A percentile compares a stretch with the other conserved stretches of the same genome.
Evolutionary conservation across 1,140 invertebrate species (phyloP).

Genomic region (Lanistes nyassanus): DNA sequence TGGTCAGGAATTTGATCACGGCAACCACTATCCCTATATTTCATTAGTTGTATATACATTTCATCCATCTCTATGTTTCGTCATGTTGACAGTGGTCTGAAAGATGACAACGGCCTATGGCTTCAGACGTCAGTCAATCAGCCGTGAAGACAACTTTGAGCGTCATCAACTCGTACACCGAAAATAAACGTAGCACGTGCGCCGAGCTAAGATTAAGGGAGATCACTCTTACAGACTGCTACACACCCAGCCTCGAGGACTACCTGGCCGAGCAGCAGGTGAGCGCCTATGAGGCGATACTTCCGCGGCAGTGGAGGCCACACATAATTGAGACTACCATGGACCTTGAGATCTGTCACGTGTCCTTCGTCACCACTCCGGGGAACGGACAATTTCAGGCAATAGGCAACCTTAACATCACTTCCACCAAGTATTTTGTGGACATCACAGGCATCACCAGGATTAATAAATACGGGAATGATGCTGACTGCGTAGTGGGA

Average conservation of each 20-base stretch:
- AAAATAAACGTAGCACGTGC: not conserved
- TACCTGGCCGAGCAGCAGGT: not conserved
- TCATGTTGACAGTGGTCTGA: too few relatives aligned
- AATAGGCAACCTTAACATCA: conserved; percentile 75
- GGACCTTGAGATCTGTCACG: conserved; percentile 42
- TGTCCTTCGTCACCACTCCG: conserved; percentile 78
- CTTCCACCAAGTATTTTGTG: conserved; percentile 73
- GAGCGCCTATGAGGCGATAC: conserved; percentile 70
- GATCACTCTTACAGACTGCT: conserved; percentile 4
- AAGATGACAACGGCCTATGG: too few relatives aligned
- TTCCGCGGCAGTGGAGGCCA: conserved; percentile 68
- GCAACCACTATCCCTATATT: too few relatives aligned
- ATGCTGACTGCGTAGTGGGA: conserved; percentile 78
- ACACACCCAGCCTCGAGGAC: not conserved
- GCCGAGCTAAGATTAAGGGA: not conserved
- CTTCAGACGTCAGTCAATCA: too few relatives aligned
- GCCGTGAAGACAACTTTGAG: conserved; percentile 7
- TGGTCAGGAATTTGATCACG: too few relatives aligned
- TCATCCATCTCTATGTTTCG: too few relatives aligned
- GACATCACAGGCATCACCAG: conserved; percentile 84
- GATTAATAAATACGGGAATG: conserved; percentile 85
- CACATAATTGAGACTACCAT: conserved; percentile 67
- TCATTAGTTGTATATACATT: too few relatives aligned
- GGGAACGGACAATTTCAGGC: conserved; percentile 81
- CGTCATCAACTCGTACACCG: conserved; percentile 16